Conservation (phyloP, 2,113 vertebrate genomes). For the Odocoileus virginianus region DNA sequence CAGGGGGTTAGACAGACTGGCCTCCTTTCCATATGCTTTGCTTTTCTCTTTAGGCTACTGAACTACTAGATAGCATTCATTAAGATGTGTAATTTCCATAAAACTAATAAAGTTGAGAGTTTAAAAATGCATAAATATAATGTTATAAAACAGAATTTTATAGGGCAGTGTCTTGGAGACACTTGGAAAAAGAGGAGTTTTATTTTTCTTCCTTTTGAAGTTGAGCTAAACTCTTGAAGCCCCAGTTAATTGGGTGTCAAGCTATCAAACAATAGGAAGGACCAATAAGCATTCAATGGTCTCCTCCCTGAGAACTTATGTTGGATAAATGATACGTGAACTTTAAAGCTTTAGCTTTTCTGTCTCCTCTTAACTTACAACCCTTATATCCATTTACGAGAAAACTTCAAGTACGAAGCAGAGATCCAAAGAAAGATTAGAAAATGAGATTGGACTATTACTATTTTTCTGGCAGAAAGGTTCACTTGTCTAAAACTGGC, state of each 20-base stretch:
- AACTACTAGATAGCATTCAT: not conserved
- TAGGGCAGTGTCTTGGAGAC: not conserved
- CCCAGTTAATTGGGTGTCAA: constrained; percentile 42
- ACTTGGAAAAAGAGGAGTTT: not conserved
- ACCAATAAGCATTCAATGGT: not conserved
- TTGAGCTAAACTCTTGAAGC: not conserved
- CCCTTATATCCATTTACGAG: constrained; percentile 1
- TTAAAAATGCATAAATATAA: not conserved
- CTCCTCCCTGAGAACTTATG: not conserved
- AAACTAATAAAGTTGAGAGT: not conserved
- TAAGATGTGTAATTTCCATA: constrained; percentile 4
- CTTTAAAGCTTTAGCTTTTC: constrained; percentile 49
- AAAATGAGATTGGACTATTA: not conserved
- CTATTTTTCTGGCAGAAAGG: not conserved
- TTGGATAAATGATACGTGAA: constrained; percentile 44
- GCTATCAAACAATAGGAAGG: constrained; percentile 14
- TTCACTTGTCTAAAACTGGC: not conserved
- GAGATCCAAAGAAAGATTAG: constrained; percentile 26
- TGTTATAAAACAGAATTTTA: not conserved
- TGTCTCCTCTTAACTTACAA: constrained; percentile 52
- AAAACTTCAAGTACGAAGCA: not conserved
- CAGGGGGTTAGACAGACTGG: not conserved
- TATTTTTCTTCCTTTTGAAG: not conserved
- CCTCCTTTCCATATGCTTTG: not conserved
- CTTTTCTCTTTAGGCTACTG: not conserved